Percentiles rank a stretch among this genome's conserved stretches.
These are phyloP conservation scores for Oreochromis mossambicus DNA, from an alignment of 2,797 vertebrate genomes.

Conservation along the genomic window DNA sequence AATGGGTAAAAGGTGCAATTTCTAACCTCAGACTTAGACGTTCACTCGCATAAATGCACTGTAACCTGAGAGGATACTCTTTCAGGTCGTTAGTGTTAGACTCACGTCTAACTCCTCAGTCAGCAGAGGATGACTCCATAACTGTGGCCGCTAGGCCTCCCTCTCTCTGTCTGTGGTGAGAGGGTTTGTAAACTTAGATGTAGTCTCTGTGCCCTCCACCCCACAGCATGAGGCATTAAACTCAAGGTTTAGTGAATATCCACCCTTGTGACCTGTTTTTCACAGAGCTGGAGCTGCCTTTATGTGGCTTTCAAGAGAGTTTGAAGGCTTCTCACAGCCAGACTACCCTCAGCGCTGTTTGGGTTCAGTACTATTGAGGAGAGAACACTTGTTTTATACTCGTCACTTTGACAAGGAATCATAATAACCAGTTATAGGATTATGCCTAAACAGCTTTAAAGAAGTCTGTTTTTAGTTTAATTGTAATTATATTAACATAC, in stretches of 20 bases:
- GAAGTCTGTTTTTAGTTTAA: background rate
- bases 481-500: background rate
- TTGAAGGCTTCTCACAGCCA: constrained; percentile 33
- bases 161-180: constrained; percentile 20
- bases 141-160: constrained; percentile 14
- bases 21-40: constrained; percentile 18
- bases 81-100: background rate
- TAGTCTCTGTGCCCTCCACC: constrained; percentile 48
- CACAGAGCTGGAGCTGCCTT: constrained; percentile 42
- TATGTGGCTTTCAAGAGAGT: constrained; percentile 47
- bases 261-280: constrained; percentile 55
- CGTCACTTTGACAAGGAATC: constrained; percentile 7
- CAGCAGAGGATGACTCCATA: constrained; percentile 25
- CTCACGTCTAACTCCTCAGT: constrained; percentile 5
- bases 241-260: constrained; percentile 60
- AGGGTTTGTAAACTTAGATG: constrained; percentile 47
- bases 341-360: constrained; percentile 32
- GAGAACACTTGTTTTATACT: constrained; percentile 26
- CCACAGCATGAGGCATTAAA: constrained; percentile 70
- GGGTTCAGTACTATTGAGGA: constrained; percentile 36
- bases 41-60: constrained; percentile 7
- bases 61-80: constrained; percentile 27
- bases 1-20: constrained; percentile 25
- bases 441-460: background rate
- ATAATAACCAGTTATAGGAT: background rate